phyloP scores from a whole-genome alignment of 2,797 vertebrate species.

The Enteromius paludinosus region DNA sequence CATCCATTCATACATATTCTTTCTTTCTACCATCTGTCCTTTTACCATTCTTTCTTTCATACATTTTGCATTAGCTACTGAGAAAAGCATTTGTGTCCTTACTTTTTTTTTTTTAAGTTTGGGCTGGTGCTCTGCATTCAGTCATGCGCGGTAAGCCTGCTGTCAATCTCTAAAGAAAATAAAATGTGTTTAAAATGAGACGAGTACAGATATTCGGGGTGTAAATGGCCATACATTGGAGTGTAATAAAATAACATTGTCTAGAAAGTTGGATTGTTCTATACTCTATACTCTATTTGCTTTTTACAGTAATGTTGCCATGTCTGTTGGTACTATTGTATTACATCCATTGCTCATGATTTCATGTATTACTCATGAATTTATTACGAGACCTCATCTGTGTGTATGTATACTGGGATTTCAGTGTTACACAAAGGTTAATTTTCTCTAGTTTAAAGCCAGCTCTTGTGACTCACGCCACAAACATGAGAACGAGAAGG shows the following conservation, averaged over 20 bases:
- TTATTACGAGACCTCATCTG: slow-evolving; percentile 24
- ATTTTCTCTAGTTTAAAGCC: slow-evolving; percentile 24
- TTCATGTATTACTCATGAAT: slow-evolving; percentile 25
- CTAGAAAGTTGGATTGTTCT: neutral
- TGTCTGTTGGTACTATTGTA: slow-evolving; percentile 23
- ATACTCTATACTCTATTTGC: neutral
- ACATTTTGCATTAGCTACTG: neutral
- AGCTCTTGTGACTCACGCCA: slow-evolving; percentile 46
- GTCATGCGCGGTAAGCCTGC: neutral
- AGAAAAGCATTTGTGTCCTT: neutral
- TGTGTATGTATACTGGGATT: slow-evolving; percentile 20
- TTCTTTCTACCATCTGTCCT: neutral
- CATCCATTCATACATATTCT: too few species aligned
- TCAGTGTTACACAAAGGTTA: slow-evolving; percentile 43
- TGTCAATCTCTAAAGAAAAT: neutral
- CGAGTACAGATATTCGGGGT: neutral
- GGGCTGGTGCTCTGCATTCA: neutral
- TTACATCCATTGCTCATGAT: slow-evolving; percentile 20
- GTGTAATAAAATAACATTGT: slow-evolving; percentile 8
- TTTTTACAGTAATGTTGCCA: slow-evolving; percentile 11
- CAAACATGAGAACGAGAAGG: slow-evolving; percentile 24
- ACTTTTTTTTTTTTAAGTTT: neutral
- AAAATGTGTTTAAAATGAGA: neutral
- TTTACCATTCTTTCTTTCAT: neutral
- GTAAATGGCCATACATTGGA: neutral